A percentile compares a stretch with the other conserved stretches of the same genome.
These are phyloP conservation scores for Montipora foliosa DNA, from an alignment of 64 coral and sea anemone species.

Conservation along the genomic window DNA sequence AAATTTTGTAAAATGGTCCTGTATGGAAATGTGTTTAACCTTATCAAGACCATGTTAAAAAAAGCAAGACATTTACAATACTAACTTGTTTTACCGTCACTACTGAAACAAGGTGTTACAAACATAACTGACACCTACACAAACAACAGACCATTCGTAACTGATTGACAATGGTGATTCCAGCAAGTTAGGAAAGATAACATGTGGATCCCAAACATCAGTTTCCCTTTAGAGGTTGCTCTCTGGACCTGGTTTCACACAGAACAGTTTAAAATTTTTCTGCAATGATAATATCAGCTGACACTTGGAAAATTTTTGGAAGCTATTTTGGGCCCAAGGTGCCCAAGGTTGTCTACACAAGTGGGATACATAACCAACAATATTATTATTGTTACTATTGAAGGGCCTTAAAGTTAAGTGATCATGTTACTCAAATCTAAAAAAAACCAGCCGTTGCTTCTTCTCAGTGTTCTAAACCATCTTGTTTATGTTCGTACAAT, in stretches of 20 bases:
- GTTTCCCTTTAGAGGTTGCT: neutral
- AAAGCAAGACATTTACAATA: neutral
- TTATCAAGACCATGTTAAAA: neutral
- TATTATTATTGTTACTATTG: too few species aligned
- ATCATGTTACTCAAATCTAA: constrained; percentile 8
- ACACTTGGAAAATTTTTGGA: neutral
- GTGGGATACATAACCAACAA: neutral
- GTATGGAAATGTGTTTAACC: neutral
- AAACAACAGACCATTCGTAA: too few species aligned
- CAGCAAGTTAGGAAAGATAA: too few species aligned
- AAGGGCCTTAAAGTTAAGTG: neutral
- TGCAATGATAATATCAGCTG: neutral
- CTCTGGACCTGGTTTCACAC: neutral
- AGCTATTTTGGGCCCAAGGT: neutral
- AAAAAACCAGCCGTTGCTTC: neutral
- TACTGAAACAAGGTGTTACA: neutral
- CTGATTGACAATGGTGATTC: too few species aligned
- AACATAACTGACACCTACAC: neutral
- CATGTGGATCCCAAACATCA: neutral
- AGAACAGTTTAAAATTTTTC: neutral
- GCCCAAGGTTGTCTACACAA: neutral
- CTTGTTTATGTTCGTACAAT: neutral
- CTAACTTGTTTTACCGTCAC: neutral
- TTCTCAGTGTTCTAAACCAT: neutral
- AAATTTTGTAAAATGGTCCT: neutral